Evolutionary conservation across 2,888 invertebrate genomes (phyloP).

Genomic region (Dynastes maya): DNA sequence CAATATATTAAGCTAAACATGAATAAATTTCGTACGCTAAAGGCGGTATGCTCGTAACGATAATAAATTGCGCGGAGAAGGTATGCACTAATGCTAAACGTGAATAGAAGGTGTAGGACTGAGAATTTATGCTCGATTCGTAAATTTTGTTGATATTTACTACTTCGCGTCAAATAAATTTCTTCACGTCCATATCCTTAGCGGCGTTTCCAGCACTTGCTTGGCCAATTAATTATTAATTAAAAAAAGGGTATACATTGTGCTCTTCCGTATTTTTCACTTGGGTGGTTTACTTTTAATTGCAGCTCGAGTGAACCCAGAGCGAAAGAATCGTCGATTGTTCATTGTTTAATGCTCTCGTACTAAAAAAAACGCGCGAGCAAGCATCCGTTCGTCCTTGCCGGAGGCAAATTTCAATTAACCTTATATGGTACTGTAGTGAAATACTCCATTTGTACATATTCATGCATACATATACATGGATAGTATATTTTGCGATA

Average conservation of each 20-base stretch:
- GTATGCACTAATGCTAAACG: background rate
- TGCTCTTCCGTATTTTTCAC: background rate
- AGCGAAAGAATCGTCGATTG: slow-evolving; percentile 24
- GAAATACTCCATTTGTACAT: too few species aligned
- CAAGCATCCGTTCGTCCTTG: slow-evolving; percentile 35
- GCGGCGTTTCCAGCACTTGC: background rate
- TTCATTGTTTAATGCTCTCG: slow-evolving; percentile 27
- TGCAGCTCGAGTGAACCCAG: slow-evolving; percentile 15
- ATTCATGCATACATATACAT: background rate
- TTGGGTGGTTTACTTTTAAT: slow-evolving; percentile 28
- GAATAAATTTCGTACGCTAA: slow-evolving; percentile 25
- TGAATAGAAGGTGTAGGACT: background rate
- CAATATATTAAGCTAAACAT: slow-evolving; percentile 20
- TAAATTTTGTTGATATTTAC: slow-evolving; percentile 43
- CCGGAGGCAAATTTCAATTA: slow-evolving; percentile 30
- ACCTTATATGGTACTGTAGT: background rate
- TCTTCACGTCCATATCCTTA: slow-evolving; percentile 16
- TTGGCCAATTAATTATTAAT: slow-evolving; percentile 26
- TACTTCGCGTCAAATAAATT: slow-evolving; percentile 38
- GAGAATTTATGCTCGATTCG: slow-evolving; percentile 28
- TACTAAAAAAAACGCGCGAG: background rate
- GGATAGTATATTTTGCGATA: background rate
- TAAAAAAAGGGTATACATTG: background rate
- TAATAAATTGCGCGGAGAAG: slow-evolving; percentile 22
- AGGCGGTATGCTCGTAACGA: background rate